A percentile compares a stretch with the other conserved stretches of the same genome.
These are phyloP conservation scores for Ditylenchus dipsaci DNA, from an alignment of 1,140 invertebrate genomes.

Conservation along the genomic window DNA sequence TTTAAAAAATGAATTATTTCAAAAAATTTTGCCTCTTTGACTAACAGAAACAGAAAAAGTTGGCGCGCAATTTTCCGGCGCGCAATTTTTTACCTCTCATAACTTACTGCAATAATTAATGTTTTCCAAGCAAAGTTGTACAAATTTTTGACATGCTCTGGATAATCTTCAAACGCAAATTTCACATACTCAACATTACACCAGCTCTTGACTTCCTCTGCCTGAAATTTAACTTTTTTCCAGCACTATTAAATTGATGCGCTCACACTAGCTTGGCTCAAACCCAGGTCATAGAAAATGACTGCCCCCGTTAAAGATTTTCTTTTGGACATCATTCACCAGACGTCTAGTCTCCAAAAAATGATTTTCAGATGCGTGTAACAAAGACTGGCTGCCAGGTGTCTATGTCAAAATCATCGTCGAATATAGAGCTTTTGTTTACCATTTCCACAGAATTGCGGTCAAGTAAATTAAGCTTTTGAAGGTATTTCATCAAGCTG, in stretches of 20 bases:
- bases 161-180: slow-evolving; percentile 33
- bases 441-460: not conserved
- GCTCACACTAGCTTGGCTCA: not conserved
- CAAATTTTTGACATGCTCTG: slow-evolving; percentile 13
- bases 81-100: too few species aligned
- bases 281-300: not conserved
- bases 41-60: too few species aligned
- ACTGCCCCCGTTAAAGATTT: not conserved
- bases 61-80: too few species aligned
- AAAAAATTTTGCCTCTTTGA: too few species aligned
- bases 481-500: not conserved
- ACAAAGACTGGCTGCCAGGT: slow-evolving; percentile 19
- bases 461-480: not conserved
- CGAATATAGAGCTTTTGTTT: not conserved
- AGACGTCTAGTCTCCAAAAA: slow-evolving; percentile 11
- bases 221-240: not conserved
- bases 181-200: slow-evolving; percentile 29
- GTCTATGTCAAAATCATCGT: not conserved
- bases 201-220: slow-evolving; percentile 20
- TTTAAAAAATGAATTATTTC: too few species aligned
- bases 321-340: not conserved
- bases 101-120: slow-evolving; percentile 20
- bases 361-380: slow-evolving; percentile 10
- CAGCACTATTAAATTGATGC: not conserved
- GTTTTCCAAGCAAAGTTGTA: slow-evolving; percentile 24